Evolutionary conservation across 2,888 invertebrate species (phyloP), one percentile per base, ranked within the genome.

Genomic region (Notocelia uddmanniana): DNA sequence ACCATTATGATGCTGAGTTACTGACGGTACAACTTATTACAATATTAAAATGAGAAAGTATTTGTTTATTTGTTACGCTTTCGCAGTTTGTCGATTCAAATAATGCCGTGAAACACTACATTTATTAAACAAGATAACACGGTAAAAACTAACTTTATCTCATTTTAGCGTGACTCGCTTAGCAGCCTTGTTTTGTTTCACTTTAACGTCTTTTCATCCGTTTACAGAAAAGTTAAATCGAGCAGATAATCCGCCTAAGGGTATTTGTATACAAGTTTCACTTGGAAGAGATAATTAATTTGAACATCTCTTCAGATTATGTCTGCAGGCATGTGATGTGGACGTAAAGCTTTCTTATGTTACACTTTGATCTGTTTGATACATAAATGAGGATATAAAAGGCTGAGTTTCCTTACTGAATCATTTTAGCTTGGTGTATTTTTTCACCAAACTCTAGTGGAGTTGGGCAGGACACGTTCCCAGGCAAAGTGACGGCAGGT

Each of bases 41-140:
- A n/a, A 45, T 45, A 45, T n/a, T 37, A 6, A 54, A 64, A 54
- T 54, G 37, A 37, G 37, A 64, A 64, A 64, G 52, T 37, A 21
- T 54, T 37, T 63, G 52, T 63, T 52, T 37, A 21, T 41, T 60
- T 23, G 60, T 31, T 37, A 37, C 52, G 52, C 64, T 54, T 64
- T 54, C 64, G 37, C 52, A 11, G 52, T 54, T 64, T 52, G 52
- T 6, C 64, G 21, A 64, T 37, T 52, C 23, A 34, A 54, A n/a
- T 63, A 48, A 26, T 19, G 50, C 50, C 2, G 52, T 21, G 50
- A 31, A 63, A 19, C 18, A 31, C 37, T 37, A 37, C 37, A 13
- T 13, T 13, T 13, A 37, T 37, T 37, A 37, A 37, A 37, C 37
- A 37, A 26, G 26, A 31, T 31, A 31, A 31, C 31, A 31, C 31